Conservation (phyloP, 2,797 vertebrate genomes). For the Hoplostethus mediterraneus region DNA sequence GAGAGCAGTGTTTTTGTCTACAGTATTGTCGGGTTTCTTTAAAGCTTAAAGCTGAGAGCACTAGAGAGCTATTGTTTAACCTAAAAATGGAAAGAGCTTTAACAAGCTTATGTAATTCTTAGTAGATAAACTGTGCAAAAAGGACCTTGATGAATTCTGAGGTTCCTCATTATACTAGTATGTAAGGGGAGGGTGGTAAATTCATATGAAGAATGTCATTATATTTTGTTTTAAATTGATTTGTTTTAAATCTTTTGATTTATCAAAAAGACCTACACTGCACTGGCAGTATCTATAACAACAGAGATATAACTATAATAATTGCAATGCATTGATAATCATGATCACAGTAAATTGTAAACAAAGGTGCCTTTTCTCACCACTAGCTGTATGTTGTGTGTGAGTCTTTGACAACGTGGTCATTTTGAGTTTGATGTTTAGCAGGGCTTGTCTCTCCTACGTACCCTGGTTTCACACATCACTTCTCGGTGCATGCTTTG, state of each 20-base stretch:
- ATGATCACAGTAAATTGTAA: neutral
- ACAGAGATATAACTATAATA: neutral
- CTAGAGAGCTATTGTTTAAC: constrained; percentile 41
- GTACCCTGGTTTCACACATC: constrained; percentile 16
- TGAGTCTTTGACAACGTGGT: neutral
- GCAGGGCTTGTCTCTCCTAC: constrained; percentile 8
- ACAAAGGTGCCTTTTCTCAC: neutral
- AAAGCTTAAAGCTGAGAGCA: constrained; percentile 14
- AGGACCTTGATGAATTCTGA: neutral
- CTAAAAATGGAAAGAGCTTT: constrained; percentile 24
- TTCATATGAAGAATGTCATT: too few relatives aligned
- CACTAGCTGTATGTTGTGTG: neutral
- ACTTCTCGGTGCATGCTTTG: constrained; percentile 39
- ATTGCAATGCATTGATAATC: neutral
- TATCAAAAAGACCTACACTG: too few relatives aligned
- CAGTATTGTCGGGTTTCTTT: constrained; percentile 3
- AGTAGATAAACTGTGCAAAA: neutral
- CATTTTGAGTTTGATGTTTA: constrained; percentile 18
- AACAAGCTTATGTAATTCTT: constrained; percentile 34
- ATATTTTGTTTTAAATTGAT: too few relatives aligned
- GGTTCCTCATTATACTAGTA: too few relatives aligned
- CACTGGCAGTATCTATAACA: neutral
- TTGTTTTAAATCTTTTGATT: too few relatives aligned
- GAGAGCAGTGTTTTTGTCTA: constrained; percentile 27
- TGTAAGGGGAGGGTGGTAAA: neutral